These are phyloP conservation scores for Athetis lepigone DNA, from an alignment of 2,888 invertebrate genomes.

Conservation along the genomic window DNA sequence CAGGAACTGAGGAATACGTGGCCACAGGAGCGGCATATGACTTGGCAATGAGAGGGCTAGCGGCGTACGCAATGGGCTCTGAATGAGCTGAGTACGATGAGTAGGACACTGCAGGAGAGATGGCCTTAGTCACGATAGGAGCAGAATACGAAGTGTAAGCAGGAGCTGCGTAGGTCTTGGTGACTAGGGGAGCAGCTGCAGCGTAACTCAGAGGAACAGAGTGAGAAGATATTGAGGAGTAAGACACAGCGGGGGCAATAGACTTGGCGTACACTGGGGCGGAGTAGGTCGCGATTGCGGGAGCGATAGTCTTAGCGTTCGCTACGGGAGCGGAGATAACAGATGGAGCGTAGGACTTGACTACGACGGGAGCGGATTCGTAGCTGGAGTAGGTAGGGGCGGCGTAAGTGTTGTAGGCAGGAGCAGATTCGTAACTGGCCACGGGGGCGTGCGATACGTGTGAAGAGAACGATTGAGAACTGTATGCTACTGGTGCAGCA, in stretches of 20 bases:
- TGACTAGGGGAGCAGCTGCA: slow-evolving; percentile 65
- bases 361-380: slow-evolving; percentile 78
- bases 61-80: slow-evolving; percentile 57
- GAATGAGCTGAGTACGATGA: slow-evolving; percentile 63
- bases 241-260: slow-evolving; percentile 75
- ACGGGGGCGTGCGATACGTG: slow-evolving; percentile 62
- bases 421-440: slow-evolving; percentile 59
- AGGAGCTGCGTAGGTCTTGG: slow-evolving; percentile 70
- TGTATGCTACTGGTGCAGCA: slow-evolving; percentile 77
- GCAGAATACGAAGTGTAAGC: slow-evolving; percentile 69
- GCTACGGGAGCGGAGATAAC: slow-evolving; percentile 66
- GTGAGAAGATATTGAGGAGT: slow-evolving; percentile 79
- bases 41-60: slow-evolving; percentile 72
- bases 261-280: slow-evolving; percentile 77
- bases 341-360: slow-evolving; percentile 72
- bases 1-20: slow-evolving; percentile 70
- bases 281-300: slow-evolving; percentile 61
- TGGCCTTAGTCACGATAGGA: slow-evolving; percentile 75
- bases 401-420: slow-evolving; percentile 77
- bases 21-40: slow-evolving; percentile 69
- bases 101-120: slow-evolving; percentile 55
- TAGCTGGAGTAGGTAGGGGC: slow-evolving; percentile 75
- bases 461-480: slow-evolving; percentile 59
- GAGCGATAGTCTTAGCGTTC: slow-evolving; percentile 77
- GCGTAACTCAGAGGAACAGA: slow-evolving; percentile 81